Base-by-base conservation (phyloP, 2,888 invertebrate species). In the Stratiomys singularior region DNA sequence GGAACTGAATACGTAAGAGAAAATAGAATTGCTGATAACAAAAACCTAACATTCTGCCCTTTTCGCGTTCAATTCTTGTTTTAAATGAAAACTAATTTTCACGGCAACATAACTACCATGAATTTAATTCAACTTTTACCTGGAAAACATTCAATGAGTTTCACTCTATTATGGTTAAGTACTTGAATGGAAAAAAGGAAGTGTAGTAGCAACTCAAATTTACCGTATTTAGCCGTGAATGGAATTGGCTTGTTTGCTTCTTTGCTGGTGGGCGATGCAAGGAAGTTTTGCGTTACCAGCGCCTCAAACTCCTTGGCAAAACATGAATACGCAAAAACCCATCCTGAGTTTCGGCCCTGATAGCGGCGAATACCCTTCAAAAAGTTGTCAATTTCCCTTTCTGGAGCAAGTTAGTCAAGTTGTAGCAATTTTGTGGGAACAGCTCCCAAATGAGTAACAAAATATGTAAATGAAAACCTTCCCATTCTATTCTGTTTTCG, bases 361-460 rank as follows among this genome's bases (percentile, higher is more conserved):
- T 44, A 37, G 37, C 37, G 5, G 37, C 5, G 5, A 37, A 37
- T 11, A 71, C 58, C 56, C 56, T 58, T 56, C 30, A 52, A 72
- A 76, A 77, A 77, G 52, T 78, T 79, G 79, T 77, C 78, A 79
- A 79, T 79, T 79, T 79, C 37, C 77, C 79, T 79, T 79, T 71
- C 72, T 56, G 27, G 13, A 37, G 25, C 37, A 60, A 63, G 60
- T 76, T 63, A 60, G 44, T 60, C 76, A 76, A 79, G 69, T 78
- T 78, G 78, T 78, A 77, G 78, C 78, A 78, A 77, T 79, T 78
- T 74, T 69, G 78, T 74, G 78, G 77, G 74, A 79, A 79, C 79
- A 79, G 78, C 79, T 77, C 79, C 79, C 79, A 79, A 78, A 79
- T 79, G 79, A 79, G 77, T 79, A 77, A 79, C 79, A 79, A 79